A percentile compares a stretch with the other conserved stretches of the same genome.
These are phyloP conservation scores for Agelastica alni DNA, from an alignment of 2,888 invertebrate species.

Conservation along the genomic window DNA sequence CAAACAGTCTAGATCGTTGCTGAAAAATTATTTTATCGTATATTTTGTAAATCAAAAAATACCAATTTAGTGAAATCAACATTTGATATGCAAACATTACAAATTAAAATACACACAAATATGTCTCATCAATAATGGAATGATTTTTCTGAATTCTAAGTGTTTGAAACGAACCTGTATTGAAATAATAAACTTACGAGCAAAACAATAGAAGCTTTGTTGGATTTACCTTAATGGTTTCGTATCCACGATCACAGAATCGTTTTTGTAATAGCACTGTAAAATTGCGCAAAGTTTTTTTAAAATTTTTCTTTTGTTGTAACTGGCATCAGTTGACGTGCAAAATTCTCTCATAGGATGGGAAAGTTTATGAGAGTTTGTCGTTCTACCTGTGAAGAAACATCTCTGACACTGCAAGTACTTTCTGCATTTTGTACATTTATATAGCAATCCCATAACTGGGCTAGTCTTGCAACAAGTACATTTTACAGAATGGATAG, in stretches of 20 bases:
- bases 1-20: constrained; percentile 41
- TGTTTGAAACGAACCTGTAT: not conserved
- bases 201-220: constrained; percentile 10
- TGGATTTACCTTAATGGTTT: constrained; percentile 55
- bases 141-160: too few relatives aligned
- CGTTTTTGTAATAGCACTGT: constrained; percentile 42
- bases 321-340: constrained; percentile 43
- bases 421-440: constrained; percentile 67
- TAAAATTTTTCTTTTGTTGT: constrained; percentile 36
- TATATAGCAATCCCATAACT: constrained; percentile 65
- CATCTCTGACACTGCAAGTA: constrained; percentile 72
- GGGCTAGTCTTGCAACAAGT: constrained; percentile 64
- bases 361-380: constrained; percentile 66
- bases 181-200: not conserved
- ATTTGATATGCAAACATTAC: too few relatives aligned
- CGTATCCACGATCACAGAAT: constrained; percentile 39
- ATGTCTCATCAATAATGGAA: too few relatives aligned
- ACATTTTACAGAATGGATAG: constrained; percentile 65
- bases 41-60: too few relatives aligned
- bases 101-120: too few relatives aligned
- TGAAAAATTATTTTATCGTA: too few relatives aligned
- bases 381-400: constrained; percentile 65
- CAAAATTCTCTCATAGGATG: constrained; percentile 71
- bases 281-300: constrained; percentile 47
- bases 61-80: too few relatives aligned